Percentiles rank a stretch among this genome's conserved stretches.
These are phyloP conservation scores for Sapajus apella DNA, from an alignment of 2,113 vertebrate genomes.

Conservation along the genomic window DNA sequence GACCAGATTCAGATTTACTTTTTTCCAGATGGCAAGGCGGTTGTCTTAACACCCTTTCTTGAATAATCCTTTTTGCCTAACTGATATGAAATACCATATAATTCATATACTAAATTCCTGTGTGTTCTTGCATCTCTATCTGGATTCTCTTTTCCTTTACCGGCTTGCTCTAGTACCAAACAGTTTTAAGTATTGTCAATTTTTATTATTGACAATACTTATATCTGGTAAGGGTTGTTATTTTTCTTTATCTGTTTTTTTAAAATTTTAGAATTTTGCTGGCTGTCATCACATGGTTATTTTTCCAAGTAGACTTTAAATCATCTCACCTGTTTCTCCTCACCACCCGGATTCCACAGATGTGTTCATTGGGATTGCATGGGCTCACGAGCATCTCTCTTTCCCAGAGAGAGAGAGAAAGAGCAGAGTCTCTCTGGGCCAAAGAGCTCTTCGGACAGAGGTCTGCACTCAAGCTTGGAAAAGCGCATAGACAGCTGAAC, in stretches of 20 bases:
- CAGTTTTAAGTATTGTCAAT: not conserved
- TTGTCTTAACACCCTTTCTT: not conserved
- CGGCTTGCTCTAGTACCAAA: not conserved
- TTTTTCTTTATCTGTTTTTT: not conserved
- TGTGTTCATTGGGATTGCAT: not conserved
- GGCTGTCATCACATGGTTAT: not conserved
- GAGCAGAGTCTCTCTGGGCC: not conserved
- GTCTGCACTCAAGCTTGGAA: not conserved
- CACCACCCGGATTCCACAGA: not conserved
- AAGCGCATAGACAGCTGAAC: not conserved
- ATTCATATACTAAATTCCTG: not conserved
- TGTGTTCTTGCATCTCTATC: conserved; percentile 1
- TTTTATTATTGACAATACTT: not conserved
- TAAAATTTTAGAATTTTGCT: not conserved
- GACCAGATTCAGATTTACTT: conserved; percentile 45
- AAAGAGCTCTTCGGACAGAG: not conserved
- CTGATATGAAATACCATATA: conserved; percentile 9
- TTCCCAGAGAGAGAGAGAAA: not conserved
- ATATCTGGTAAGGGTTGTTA: not conserved
- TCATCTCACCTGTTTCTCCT: not conserved
- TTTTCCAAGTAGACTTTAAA: not conserved
- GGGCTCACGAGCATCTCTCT: not conserved
- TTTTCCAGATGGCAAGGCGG: conserved; percentile 44
- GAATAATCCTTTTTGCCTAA: conserved; percentile 27
- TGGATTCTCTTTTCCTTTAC: conserved; percentile 18